Conservation (phyloP, 2,797 vertebrate species). For the Amniataba percoides region DNA sequence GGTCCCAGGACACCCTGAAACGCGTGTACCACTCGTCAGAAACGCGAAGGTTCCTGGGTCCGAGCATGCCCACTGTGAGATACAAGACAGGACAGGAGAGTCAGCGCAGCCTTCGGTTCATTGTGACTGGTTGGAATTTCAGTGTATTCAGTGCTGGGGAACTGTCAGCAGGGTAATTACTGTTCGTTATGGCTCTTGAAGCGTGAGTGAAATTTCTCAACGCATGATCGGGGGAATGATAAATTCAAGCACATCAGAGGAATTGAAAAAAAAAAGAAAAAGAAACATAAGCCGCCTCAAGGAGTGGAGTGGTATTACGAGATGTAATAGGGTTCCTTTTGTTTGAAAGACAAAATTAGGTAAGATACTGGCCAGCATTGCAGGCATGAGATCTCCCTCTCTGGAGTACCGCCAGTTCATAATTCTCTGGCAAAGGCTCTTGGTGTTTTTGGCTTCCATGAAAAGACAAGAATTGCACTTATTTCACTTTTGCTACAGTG, state of each 20-base stretch:
- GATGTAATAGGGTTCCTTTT: conserved; percentile 48
- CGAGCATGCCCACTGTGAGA: conserved; percentile 92
- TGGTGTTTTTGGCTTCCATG: conserved; percentile 39
- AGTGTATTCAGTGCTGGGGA: conserved; percentile 17
- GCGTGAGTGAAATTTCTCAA: conserved; percentile 32
- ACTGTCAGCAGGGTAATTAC: conserved; percentile 53
- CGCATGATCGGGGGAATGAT: conserved; percentile 23
- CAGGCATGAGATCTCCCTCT: conserved; percentile 41
- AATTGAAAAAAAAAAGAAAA: conserved; percentile 15
- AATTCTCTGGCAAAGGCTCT: conserved; percentile 62
- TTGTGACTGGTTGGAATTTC: conserved; percentile 21
- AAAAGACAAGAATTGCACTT: conserved; percentile 52
- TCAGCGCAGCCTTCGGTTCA: conserved; percentile 35
- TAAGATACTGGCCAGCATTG: conserved; percentile 39
- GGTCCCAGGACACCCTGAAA: conserved; percentile 97
- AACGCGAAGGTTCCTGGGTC: conserved; percentile 95
- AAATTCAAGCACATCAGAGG: conserved; percentile 49
- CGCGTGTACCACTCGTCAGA: conserved; percentile 99
- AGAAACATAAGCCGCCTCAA: conserved; percentile 16
- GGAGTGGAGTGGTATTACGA: conserved; percentile 1
- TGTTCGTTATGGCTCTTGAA: conserved; percentile 41
- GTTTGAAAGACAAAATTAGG: conserved; percentile 56
- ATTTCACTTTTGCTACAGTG: conserved; percentile 39
- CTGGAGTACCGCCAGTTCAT: conserved; percentile 54
- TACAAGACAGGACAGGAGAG: conserved; percentile 38